Evolutionary conservation across 2,888 invertebrate species (phyloP), one percentile per base, ranked within the genome.

Genomic region (Prosapia bicincta): DNA sequence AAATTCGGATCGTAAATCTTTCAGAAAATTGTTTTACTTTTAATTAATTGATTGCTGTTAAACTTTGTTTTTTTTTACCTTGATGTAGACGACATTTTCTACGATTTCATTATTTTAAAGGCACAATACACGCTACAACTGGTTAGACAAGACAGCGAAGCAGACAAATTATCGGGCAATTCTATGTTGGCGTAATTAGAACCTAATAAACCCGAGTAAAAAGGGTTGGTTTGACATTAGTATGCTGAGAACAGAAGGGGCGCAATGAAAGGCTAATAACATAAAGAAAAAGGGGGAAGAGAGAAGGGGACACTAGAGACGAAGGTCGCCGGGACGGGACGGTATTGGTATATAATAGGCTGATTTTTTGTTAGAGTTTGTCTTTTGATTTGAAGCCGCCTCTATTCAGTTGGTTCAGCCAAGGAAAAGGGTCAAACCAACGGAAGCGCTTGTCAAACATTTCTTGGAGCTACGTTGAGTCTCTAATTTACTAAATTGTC

Each of bases 391-490:
- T 30, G n/a, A 9, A n/a, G 23, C 69, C 69, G 69, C n/a, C 20
- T 26, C 69, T 20, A 20, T 69, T 69, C 28, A 69, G 30, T 28
- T 28, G 3, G 24, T 23, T 68, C 67, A 68, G 67, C 13, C 13
- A 20, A 23, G 30, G 69, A 30, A 69, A 9, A 30, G 23, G 30
- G 69, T 9, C 28, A 69, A 23, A 28, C 30, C 28, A 69, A 69
- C 69, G 69, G 69, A 69, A 69, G 30, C 69, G 69, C 15, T 69
- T 69, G 69, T 69, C 69, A 69, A 69, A 69, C 69, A 69, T 28
- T 28, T 69, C 15, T 67, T 67, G 67, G 26, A 20, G n/a, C 67
- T 26, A 30, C 30, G 26, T 20, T 20, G n/a, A n/a, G 1, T 26
- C 69, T 26, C 30, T 15, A 30, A 26, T 69, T 30, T 23, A 26